Evolutionary conservation across 2,113 vertebrate genomes (phyloP).

Genomic region (Nycticorax nycticorax): DNA sequence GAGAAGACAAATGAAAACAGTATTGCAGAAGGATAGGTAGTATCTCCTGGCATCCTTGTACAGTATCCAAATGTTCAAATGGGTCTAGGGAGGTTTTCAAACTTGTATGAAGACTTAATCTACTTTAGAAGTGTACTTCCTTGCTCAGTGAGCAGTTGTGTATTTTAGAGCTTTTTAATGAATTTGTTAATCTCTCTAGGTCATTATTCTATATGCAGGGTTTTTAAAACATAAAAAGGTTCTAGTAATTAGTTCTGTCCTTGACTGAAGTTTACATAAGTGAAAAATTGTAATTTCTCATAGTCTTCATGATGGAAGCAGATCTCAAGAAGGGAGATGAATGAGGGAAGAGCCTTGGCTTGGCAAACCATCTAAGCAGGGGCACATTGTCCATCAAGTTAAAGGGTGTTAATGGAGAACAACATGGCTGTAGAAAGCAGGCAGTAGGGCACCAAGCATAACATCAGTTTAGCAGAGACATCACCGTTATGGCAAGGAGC

Average conservation of each 20-base stretch:
- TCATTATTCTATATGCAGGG: not conserved
- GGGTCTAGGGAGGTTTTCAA: not conserved
- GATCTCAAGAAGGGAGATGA: not conserved
- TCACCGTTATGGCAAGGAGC: not conserved
- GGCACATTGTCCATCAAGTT: accelerated
- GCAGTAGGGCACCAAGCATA: not conserved
- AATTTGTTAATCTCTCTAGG: not conserved
- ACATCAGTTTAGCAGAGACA: not conserved
- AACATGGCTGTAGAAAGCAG: not conserved
- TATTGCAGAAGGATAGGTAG: not conserved
- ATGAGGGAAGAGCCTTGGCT: not conserved
- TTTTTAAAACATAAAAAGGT: not conserved
- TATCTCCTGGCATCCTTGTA: not conserved
- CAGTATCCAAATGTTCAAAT: not conserved
- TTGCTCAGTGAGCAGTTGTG: not conserved
- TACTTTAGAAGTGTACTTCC: not conserved
- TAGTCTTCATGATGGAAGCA: not conserved
- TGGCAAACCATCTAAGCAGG: not conserved
- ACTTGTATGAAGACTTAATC: not conserved
- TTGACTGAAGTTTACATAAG: not conserved
- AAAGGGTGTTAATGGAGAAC: not conserved
- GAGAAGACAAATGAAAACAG: not conserved
- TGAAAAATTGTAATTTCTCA: not conserved
- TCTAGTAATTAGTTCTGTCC: not conserved
- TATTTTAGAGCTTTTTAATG: not conserved